Evolutionary conservation across 2,113 vertebrate species (phyloP).

Genomic region (Galbula dea): DNA sequence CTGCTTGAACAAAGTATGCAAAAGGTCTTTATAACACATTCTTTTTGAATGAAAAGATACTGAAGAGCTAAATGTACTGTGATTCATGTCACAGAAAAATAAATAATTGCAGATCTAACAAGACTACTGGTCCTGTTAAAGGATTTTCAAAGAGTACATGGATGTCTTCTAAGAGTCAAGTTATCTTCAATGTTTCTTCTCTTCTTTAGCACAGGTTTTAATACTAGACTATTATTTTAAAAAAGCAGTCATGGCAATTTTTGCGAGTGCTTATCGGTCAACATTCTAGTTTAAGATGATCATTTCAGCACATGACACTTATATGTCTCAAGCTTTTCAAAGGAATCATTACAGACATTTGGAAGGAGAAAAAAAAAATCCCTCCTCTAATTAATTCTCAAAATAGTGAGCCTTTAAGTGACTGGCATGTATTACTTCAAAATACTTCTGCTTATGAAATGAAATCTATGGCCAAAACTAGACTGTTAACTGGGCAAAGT

Average conservation of each 20-base stretch:
- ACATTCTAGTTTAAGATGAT: background rate
- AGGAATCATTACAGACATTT: background rate
- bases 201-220: background rate
- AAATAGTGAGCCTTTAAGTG: background rate
- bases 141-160: background rate
- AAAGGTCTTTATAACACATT: background rate
- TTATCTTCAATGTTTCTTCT: background rate
- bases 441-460: background rate
- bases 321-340: background rate
- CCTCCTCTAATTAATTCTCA: background rate
- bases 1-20: background rate
- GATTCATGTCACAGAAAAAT: background rate
- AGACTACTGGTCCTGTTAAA: background rate
- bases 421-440: background rate
- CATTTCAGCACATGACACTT: background rate
- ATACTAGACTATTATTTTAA: background rate
- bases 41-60: background rate
- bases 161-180: background rate
- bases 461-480: background rate
- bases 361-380: background rate
- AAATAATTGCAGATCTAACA: background rate
- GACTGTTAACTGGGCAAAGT: background rate
- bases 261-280: background rate
- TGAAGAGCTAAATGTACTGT: background rate
- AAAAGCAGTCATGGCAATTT: background rate